phyloP scores from a whole-genome alignment of 2,113 vertebrate genomes.

The Cochlearius cochlearius region DNA sequence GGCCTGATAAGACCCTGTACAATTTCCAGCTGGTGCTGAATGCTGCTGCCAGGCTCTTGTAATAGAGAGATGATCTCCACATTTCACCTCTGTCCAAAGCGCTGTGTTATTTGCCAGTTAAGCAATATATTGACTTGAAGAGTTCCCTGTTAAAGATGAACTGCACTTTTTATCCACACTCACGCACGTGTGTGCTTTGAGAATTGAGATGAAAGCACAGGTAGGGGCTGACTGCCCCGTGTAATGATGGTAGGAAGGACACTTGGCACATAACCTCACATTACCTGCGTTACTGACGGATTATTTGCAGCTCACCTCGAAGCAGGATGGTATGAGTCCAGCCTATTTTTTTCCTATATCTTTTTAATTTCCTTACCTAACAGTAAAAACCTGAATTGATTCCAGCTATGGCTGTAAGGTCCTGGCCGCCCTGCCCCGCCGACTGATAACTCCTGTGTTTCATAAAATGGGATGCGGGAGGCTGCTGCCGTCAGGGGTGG shows the following conservation, averaged over 20 bases:
- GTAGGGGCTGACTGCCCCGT: background rate
- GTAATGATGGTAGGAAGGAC: background rate
- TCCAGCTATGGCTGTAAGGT: background rate
- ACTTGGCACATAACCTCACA: background rate
- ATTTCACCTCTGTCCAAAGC: conserved; percentile 30
- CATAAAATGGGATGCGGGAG: background rate
- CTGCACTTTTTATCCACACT: background rate
- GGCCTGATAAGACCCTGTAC: conserved; percentile 47
- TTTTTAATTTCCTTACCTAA: background rate
- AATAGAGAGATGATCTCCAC: conserved; percentile 51
- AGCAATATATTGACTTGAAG: conserved; percentile 16
- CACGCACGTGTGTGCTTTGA: accelerated
- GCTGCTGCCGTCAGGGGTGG: accelerated
- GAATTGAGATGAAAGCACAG: background rate
- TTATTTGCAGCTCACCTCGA: background rate
- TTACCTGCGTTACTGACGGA: background rate
- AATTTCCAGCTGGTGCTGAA: conserved; percentile 53
- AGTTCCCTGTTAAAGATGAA: background rate
- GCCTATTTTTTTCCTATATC: background rate
- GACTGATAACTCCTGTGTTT: background rate
- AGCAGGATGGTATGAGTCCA: background rate
- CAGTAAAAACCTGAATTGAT: background rate
- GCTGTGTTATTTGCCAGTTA: conserved; percentile 43
- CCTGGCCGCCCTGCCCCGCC: background rate
- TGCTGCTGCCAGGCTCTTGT: conserved; percentile 28